These are phyloP conservation scores for Cavia aperea DNA, from an alignment of 2,113 vertebrate genomes.

Conservation along the genomic window DNA sequence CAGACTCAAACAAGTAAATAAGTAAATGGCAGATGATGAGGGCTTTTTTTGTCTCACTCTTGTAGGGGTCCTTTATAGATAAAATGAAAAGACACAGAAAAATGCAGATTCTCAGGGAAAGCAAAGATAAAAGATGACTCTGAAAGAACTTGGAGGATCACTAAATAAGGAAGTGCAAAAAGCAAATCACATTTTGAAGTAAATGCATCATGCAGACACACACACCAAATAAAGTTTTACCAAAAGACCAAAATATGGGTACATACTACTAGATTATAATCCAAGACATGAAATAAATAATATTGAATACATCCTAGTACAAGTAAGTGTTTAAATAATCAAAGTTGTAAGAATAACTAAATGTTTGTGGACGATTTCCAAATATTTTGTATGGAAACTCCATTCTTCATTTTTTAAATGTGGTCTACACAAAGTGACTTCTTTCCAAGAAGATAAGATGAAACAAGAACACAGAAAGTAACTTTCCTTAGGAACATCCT, in stretches of 20 bases:
- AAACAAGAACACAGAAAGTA: background rate
- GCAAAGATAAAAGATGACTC: background rate
- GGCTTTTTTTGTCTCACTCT: background rate
- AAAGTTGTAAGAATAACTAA: background rate
- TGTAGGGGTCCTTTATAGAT: background rate
- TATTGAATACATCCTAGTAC: background rate
- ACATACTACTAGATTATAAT: background rate
- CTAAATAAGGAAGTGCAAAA: background rate
- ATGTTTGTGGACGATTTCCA: background rate
- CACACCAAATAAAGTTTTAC: background rate
- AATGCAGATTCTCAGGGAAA: background rate
- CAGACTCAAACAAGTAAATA: background rate
- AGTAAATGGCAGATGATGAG: background rate
- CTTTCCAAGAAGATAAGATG: background rate
- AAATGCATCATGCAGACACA: background rate
- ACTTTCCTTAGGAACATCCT: background rate
- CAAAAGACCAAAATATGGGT: background rate
- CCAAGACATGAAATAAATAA: background rate
- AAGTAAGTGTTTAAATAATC: background rate
- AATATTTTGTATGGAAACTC: background rate
- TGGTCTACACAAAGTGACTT: background rate
- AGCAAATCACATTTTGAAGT: background rate
- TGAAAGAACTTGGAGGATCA: background rate
- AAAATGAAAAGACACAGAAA: background rate
- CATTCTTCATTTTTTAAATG: background rate